phyloP scores from a whole-genome alignment of 2,888 invertebrate species.

The Leucophenga montana region DNA sequence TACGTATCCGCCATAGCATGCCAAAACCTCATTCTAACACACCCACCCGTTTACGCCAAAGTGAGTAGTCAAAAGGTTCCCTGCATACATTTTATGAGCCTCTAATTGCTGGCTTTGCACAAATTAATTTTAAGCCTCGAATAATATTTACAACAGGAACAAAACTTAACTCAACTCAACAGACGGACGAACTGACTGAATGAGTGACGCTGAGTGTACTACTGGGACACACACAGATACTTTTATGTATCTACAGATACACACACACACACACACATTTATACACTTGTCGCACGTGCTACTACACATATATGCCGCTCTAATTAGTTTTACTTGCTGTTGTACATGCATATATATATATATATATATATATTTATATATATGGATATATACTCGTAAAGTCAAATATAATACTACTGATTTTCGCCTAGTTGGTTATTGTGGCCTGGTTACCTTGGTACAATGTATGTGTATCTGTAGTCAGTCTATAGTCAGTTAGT shows the following conservation, averaged over 20 bases:
- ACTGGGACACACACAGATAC: background rate
- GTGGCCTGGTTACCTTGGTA: too few species aligned
- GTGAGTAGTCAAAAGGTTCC: background rate
- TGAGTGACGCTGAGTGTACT: background rate
- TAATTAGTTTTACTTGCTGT: too few species aligned
- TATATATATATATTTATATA: too few species aligned
- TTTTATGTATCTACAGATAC: too few species aligned
- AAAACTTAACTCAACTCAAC: background rate
- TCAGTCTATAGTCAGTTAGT: too few species aligned
- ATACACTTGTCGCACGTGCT: background rate
- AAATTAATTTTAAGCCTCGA: constrained; percentile 62
- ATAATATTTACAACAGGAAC: constrained; percentile 54
- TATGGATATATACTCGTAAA: too few species aligned
- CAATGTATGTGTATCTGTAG: too few species aligned
- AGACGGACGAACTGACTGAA: background rate
- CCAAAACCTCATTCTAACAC: constrained; percentile 4
- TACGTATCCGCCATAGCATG: background rate
- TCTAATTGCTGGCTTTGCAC: constrained; percentile 61
- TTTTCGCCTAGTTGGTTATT: too few species aligned
- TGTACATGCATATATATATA: too few species aligned
- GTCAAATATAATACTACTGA: too few species aligned
- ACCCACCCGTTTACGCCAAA: constrained; percentile 19
- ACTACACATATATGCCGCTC: too few species aligned
- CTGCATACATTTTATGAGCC: constrained; percentile 44
- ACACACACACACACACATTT: too few species aligned